These are phyloP conservation scores for Otocyon megalotis DNA, from an alignment of 2,113 vertebrate species.

Conservation along the genomic window DNA sequence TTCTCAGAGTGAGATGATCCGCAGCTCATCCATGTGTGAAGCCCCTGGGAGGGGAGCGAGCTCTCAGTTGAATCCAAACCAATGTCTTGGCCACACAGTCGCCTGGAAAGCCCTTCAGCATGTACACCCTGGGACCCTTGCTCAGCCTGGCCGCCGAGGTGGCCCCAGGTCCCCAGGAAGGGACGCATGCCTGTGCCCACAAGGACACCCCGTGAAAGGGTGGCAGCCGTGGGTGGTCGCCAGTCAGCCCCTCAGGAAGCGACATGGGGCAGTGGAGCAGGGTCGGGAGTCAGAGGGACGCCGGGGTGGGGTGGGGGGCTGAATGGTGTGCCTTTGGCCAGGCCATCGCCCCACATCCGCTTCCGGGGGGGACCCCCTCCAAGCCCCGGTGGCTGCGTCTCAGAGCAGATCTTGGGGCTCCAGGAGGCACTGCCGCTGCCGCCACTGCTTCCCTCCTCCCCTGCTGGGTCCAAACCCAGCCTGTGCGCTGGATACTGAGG, in stretches of 20 bases:
- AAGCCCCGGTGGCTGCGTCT: neutral
- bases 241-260: neutral
- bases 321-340: accelerated
- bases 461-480: neutral
- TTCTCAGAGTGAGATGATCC: neutral
- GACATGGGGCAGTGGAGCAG: too few species aligned
- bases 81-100: neutral
- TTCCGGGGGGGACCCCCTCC: neutral
- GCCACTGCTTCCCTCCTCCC: neutral
- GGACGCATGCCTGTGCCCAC: neutral
- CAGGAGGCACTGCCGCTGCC: neutral
- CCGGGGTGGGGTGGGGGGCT: accelerated
- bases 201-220: accelerated
- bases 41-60: neutral
- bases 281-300: too few species aligned
- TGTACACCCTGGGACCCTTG: accelerated
- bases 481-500: neutral
- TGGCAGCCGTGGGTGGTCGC: accelerated
- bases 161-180: neutral
- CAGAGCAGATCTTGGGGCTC: neutral
- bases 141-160: neutral
- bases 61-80: neutral
- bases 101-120: neutral
- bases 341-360: accelerated
- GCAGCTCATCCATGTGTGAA: accelerated